phyloP scores from a whole-genome alignment of 2,888 invertebrate species.

The Sceliomorpha sp. region DNA sequence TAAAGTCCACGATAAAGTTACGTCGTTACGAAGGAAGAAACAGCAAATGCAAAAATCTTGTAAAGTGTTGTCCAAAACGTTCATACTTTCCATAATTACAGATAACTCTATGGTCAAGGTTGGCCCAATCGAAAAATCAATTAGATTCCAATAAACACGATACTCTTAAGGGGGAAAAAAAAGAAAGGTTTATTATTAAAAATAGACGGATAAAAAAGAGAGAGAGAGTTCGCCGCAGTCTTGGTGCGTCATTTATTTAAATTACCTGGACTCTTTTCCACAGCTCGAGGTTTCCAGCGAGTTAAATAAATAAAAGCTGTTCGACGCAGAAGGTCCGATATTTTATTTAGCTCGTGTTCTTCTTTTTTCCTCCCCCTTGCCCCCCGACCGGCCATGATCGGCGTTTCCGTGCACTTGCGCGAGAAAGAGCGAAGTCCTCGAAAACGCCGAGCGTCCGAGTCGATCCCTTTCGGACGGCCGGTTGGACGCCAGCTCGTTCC shows the following conservation, averaged over 20 bases:
- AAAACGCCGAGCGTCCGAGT: slow-evolving; percentile 37
- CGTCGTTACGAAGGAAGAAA: too few species aligned
- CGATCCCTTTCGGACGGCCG: slow-evolving; percentile 34
- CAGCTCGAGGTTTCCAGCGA: slow-evolving; percentile 24
- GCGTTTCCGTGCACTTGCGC: slow-evolving; percentile 35
- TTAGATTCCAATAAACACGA: too few species aligned
- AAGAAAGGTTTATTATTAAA: too few species aligned
- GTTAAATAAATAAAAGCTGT: slow-evolving; percentile 50
- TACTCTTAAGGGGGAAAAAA: too few species aligned
- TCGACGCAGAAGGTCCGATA: slow-evolving; percentile 37
- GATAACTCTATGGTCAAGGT: too few species aligned
- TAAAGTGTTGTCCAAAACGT: too few species aligned
- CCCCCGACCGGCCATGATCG: too few species aligned
- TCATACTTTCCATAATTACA: too few species aligned
- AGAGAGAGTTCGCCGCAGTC: not conserved
- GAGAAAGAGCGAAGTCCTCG: slow-evolving; percentile 18
- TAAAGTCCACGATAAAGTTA: too few species aligned
- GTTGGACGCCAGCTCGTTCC: slow-evolving; percentile 40
- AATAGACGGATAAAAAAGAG: too few species aligned
- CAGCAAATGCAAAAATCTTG: too few species aligned
- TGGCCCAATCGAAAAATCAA: too few species aligned
- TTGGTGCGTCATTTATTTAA: slow-evolving; percentile 39
- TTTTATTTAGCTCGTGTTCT: slow-evolving; percentile 39
- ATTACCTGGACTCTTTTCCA: slow-evolving; percentile 29
- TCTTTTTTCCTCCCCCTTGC: slow-evolving; percentile 42